Evolutionary conservation across 1,140 invertebrate species (phyloP), one percentile per base, ranked within the genome.

Genomic region (Ostrea edulis): DNA sequence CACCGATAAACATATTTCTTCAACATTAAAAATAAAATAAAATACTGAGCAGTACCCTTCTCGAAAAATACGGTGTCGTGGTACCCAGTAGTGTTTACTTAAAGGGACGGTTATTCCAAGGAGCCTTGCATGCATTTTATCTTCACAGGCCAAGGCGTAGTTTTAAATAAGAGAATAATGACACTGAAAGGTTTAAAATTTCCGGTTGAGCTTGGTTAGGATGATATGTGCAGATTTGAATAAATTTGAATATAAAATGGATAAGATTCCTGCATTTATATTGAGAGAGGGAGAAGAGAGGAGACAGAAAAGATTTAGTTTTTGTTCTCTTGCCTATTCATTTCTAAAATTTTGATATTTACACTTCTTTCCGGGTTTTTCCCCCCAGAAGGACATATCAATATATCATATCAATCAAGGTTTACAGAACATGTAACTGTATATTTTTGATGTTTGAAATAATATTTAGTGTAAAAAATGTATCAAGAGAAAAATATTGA

Each of bases 201-300:
- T 77, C 68, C 68, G 68, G 68, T 77, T 77, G 68, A 77, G 68
- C 68, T 77, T 14, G 68, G 25, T 9, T 77, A 77, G 68, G 68
- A 25, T 77, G 68, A 25, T 77, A 77, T 77, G 68, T 77, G 68
- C 25, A 25, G 25, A 12, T 77, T 77, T 77, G 68, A 77, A 77
- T 77, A 77, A 77, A 77, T 77, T 77, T 77, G 68, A 77, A 77
- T 77, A 77, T 77, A 77, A 35, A 35, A 35, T 77, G 29, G 22
- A 35, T 71, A 8, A 3, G 7, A 77, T 77, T 77, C 68, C 25
- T 35, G 14, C 25, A 77, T 77, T 77, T 77, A 14, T 25, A 12
- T 4, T 25, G 58, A 20, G 58, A 14, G 58, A 62, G 58, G 17
- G 22, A 71, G n/a, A 71, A 71, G 65, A 12, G 12, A 35, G 25